These are phyloP conservation scores for Hoplodrina blanda DNA, from an alignment of 2,888 invertebrate genomes.

Conservation along the genomic window DNA sequence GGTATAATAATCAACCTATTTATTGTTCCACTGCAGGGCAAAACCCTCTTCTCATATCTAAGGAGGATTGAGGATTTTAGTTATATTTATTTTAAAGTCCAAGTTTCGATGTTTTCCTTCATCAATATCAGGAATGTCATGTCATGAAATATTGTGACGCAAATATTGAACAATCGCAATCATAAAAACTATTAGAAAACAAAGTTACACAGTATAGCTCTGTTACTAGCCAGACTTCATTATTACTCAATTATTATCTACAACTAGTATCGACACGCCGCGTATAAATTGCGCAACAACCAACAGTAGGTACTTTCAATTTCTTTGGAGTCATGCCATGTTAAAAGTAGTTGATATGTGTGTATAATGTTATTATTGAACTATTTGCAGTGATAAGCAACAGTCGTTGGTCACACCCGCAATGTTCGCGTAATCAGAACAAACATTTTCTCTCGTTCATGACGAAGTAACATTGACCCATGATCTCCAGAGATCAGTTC, in stretches of 20 bases:
- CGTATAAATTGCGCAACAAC: slow-evolving; percentile 24
- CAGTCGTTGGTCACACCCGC: slow-evolving; percentile 51
- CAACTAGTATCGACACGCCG: not conserved
- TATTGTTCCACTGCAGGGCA: no score
- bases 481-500: slow-evolving; percentile 42
- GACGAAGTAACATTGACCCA: slow-evolving; percentile 53
- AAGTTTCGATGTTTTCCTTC: no score
- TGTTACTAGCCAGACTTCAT: slow-evolving; percentile 3
- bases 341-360: slow-evolving; percentile 7
- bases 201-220: not conserved
- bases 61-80: not conserved
- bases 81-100: no score
- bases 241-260: slow-evolving; percentile 11
- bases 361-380: slow-evolving; percentile 23
- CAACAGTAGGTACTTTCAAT: slow-evolving; percentile 25
- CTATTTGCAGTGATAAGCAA: slow-evolving; percentile 42
- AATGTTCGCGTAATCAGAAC: slow-evolving; percentile 61
- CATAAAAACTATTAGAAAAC: slow-evolving; percentile 3
- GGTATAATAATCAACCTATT: slow-evolving; percentile 80
- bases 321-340: slow-evolving; percentile 19
- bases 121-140: no score
- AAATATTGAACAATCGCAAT: slow-evolving; percentile 1
- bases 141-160: no score
- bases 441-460: slow-evolving; percentile 59
- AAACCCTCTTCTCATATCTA: not conserved